Evolutionary conservation across 2,797 vertebrate genomes (phyloP).

Genomic region (Schizopygopsis malacanthus): DNA sequence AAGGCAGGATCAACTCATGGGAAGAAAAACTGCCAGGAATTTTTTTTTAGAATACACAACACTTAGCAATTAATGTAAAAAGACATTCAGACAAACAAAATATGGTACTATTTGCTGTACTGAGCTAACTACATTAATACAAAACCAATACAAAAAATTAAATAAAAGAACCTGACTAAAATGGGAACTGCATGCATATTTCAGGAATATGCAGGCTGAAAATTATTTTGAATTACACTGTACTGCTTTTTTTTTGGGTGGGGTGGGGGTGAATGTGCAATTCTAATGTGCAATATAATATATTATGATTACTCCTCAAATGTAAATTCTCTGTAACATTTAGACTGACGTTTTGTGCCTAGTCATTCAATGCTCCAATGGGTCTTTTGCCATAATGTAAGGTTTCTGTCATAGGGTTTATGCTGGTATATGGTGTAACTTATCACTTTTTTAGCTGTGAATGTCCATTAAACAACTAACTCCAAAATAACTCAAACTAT

Average conservation of each 20-base stretch:
- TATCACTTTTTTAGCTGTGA: neutral
- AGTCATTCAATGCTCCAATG: neutral
- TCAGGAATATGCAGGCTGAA: neutral
- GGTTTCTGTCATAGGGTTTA: neutral
- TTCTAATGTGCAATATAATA: neutral
- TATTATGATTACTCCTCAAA: neutral
- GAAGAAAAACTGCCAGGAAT: slow-evolving; percentile 52
- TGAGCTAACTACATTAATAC: neutral
- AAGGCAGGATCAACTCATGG: slow-evolving; percentile 51
- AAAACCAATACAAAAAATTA: neutral
- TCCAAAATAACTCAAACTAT: neutral
- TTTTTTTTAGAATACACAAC: neutral
- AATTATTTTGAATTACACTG: slow-evolving; percentile 17
- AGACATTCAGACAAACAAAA: neutral
- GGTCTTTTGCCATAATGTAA: neutral
- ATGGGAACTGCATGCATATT: neutral
- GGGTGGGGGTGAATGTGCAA: neutral
- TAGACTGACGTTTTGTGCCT: neutral
- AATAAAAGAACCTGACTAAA: neutral
- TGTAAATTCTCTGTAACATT: slow-evolving; percentile 6
- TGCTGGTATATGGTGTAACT: slow-evolving; percentile 3
- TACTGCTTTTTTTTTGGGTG: neutral
- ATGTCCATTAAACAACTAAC: neutral
- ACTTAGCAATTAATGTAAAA: neutral
- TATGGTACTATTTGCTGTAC: neutral